Evolutionary conservation across 2,888 invertebrate species (phyloP), one percentile per base, ranked within the genome.

Genomic region (Lordiphosa andalusiaca): DNA sequence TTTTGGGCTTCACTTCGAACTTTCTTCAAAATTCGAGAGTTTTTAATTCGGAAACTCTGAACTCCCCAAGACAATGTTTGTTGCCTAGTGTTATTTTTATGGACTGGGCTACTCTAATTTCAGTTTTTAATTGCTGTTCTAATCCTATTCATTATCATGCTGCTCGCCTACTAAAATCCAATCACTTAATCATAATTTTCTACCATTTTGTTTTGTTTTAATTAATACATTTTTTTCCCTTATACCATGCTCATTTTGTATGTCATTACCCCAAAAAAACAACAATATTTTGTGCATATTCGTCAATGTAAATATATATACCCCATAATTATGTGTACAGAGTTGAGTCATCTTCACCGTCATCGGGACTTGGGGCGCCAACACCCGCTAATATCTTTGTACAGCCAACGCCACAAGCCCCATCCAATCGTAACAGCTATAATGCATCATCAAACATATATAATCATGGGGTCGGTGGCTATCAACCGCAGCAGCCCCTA

Each of bases 351-450:
- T 83, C 87, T 57, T 84, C 87, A 56, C 77, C 88, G 73, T 81
- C 88, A 72, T 81, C 88, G 71, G 73, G 72, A 63, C 60, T 70
- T 76, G 76, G 68, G 82, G 74, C 81, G 75, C 84, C 83, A 76
- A 76, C 84, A 65, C 67, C 86, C 66, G 84, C 80, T 69, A 86
- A 85, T 67, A 75, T 86, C 53, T 88, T 83, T 73, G 76, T 86
- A 69, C 88, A 84, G 73, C 73, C 78, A 65, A 62, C 68, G 64
- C 55, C 39, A 67, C 71, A 67, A 60, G 71, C 67, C 66, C 64
- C 83, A 69, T 78, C 84, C 59, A 87, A 87, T 86, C 88, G 86
- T 75, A 89, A 89, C 67, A 89, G 86, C 78, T 88, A 88, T 75
- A 88, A 88, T 75, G 85, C 88, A 74, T 84, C 89, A 46, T 46